A percentile compares a stretch with the other conserved stretches of the same genome.
phyloP scores from a whole-genome alignment of 2,888 invertebrate genomes.

The Ophion obscuratus region DNA sequence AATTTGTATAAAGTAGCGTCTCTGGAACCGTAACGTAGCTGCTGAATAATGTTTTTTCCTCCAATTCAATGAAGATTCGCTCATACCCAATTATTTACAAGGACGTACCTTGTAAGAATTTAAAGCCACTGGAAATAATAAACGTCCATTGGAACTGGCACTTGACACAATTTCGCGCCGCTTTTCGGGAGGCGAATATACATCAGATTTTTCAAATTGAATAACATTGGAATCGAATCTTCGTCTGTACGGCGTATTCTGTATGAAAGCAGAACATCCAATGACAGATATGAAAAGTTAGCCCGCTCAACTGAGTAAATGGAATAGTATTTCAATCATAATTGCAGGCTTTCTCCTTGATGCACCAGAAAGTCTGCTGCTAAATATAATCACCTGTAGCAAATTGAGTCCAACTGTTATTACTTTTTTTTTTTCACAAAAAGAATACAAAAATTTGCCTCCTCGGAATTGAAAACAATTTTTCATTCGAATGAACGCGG shows the following conservation, averaged over 20 bases:
- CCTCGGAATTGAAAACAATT: neutral
- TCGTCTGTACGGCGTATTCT: neutral
- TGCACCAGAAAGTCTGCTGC: neutral
- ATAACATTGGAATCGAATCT: neutral
- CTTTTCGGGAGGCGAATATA: neutral
- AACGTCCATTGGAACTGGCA: neutral
- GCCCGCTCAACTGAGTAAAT: neutral
- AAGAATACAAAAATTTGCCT: neutral
- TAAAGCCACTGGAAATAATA: neutral
- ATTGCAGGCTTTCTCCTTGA: too few relatives aligned
- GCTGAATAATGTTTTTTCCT: neutral
- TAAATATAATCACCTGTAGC: neutral
- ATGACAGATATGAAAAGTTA: neutral
- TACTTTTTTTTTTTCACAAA: neutral
- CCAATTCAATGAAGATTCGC: neutral
- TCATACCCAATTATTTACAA: neutral
- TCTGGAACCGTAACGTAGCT: neutral
- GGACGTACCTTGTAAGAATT: neutral
- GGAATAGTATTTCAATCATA: neutral
- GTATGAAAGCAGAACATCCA: neutral
- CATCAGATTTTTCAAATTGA: neutral
- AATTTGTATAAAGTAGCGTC: neutral
- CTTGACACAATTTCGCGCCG: neutral
- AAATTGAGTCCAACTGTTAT: neutral
- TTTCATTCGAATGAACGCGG: slow-evolving; percentile 33